Evolutionary conservation across 1,140 invertebrate genomes (phyloP), one percentile per base, ranked within the genome.

Genomic region (Diachasma alloeum): DNA sequence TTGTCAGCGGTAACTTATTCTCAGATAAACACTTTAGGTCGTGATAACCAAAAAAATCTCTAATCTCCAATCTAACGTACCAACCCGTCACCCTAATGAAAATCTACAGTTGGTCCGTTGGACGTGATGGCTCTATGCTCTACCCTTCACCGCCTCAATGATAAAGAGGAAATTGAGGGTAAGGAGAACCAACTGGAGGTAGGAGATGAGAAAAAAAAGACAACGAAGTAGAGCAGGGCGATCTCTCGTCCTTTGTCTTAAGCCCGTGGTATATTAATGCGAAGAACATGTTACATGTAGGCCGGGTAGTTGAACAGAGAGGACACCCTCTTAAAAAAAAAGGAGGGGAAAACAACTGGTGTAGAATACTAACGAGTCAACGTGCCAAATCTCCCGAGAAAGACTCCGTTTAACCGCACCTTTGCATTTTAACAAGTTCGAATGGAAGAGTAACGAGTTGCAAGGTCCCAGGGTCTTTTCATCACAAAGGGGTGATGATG

Each of bases 191-290:
- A 31, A 6, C 74, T 39, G 81, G 39, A 75, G 78, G 77, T 72
- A 82, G 76, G 78, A 81, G 74, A 76, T 81, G 71, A 71, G n/a
- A n/a, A n/a, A 69, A 70, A 44, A 77, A 73, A 75, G 69, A 80
- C 53, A 74, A 77, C 77, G 81, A 82, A 85, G 85, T 85, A 22
- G 37, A 19, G 46, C 42, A 44, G 24, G n/a, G 11, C 13, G 39
- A 76, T 76, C 36, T n/a, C 36, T 88, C 85, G 87, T 87, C 84
- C 85, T 86, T 88, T 88, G 86, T 89, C 85, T 88, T 90, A 90
- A 90, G 87, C 87, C 48, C 84, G 80, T 80, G 87, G 85, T 88
- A 90, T 90, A 90, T 90, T 90, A 90, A 90, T 90, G 88, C 82
- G 87, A 86, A 85, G 88, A 88, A 87, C 88, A 89, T 88, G 88